phyloP scores from a whole-genome alignment of 2,113 vertebrate genomes.

The Gracilinanus agilis region DNA sequence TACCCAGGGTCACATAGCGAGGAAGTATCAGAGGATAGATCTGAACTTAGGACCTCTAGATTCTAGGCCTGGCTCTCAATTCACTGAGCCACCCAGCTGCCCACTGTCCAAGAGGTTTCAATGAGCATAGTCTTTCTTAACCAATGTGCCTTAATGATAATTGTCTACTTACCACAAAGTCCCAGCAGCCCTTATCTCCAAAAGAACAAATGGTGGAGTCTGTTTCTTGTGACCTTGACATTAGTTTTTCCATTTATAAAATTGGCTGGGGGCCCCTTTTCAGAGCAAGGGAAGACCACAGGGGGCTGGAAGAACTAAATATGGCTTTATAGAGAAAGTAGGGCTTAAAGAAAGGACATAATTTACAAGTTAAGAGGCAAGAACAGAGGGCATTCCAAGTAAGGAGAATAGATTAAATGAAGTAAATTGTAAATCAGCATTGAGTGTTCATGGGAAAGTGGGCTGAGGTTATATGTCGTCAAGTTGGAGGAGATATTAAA shows the following conservation, averaged over 20 bases:
- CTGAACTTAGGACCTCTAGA: no score
- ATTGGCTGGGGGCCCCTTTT: neutral
- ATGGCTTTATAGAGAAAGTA: neutral
- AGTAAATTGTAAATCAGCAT: neutral
- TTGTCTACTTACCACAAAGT: neutral
- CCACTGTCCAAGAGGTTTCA: neutral
- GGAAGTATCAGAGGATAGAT: no score
- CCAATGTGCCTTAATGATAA: neutral
- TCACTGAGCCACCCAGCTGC: no score
- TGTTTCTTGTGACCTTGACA: neutral
- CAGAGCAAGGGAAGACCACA: neutral
- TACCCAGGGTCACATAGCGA: no score
- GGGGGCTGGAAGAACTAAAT: neutral
- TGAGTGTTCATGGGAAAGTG: neutral
- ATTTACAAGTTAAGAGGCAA: no score
- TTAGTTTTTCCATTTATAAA: neutral
- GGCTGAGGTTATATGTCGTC: neutral
- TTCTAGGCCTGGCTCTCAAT: no score
- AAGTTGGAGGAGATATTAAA: neutral
- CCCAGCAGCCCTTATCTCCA: neutral
- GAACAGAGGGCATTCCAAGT: no score
- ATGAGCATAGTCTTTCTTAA: neutral
- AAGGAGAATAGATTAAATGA: no score
- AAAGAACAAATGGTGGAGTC: neutral
- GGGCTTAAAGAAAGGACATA: neutral